Evolutionary conservation across 2,797 vertebrate species (phyloP), one percentile per base, ranked within the genome.

Genomic region (Oreochromis mossambicus): DNA sequence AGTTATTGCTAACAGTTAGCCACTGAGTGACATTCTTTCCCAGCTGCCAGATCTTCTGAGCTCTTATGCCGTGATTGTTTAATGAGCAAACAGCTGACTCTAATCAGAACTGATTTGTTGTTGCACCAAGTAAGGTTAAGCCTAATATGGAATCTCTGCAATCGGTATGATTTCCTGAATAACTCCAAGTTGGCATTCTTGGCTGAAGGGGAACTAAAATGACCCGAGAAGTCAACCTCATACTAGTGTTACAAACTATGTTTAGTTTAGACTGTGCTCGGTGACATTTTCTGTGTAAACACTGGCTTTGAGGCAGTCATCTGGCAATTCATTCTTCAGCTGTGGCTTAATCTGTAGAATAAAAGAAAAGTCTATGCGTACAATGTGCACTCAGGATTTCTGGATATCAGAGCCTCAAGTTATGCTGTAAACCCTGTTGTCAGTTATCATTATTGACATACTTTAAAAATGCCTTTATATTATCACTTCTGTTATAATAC

Each of bases 61-160:
- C 79, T 73, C 41, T 85, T 83, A 43, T 41, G 29, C 43, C 1
- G 54, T 81, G 79, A 58, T 80, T 73, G 84, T 83, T 83, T 91
- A 89, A 92, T 79, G 83, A 79, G 73, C 79, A 77, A 89, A 90
- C 87, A 84, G 88, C 82, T 91, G 89, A 90, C 85, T 86, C 81
- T 82, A 63, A 75, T 91, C 52, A 36, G 79, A 85, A 89, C 83
- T 56, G 61, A 92, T 93, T 86, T 88, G 84, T 90, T 86, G 77
- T 83, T 43, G 63, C 77, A 24, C 70, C 75, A 58, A 36, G 24
- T 73, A 55, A 75, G 17, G 54, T 34, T 63, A 58, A 75, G 51
- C 84, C 58, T 75, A 76, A 87, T 52, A 81, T 32, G 77, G 85
- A 55, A 84, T 82, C 77, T 78, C 26, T 5, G 58, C 66, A 77